Evolutionary conservation across 2,797 vertebrate genomes (phyloP).

Genomic region (Valencia hispanica): DNA sequence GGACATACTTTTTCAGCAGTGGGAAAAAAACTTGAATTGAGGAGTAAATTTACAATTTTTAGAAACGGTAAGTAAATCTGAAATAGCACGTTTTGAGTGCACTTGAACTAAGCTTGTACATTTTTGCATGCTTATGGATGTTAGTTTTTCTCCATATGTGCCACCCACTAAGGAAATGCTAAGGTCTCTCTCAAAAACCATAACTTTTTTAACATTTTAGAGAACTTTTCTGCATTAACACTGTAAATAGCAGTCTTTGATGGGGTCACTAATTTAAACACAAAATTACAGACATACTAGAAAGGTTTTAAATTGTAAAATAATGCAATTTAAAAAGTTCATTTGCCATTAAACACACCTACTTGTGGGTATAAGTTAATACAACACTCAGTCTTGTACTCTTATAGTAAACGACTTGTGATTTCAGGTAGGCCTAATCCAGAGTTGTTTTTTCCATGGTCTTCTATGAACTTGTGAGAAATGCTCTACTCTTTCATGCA

Average conservation of each 20-base stretch:
- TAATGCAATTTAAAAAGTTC: not conserved
- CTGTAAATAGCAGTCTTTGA: not conserved
- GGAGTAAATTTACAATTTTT: slow-evolving; percentile 26
- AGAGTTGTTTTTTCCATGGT: not conserved
- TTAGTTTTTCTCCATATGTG: not conserved
- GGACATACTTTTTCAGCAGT: slow-evolving; percentile 36
- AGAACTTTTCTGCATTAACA: not conserved
- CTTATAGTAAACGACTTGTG: not conserved
- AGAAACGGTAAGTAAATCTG: slow-evolving; percentile 68
- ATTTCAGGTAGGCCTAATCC: not conserved
- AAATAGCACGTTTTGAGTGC: slow-evolving; percentile 10
- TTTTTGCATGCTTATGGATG: slow-evolving; percentile 10
- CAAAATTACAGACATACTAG: not conserved
- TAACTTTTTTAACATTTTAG: not conserved
- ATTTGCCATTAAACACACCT: not conserved
- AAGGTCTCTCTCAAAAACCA: not conserved
- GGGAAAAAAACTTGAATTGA: slow-evolving; percentile 31
- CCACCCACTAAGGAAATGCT: not conserved
- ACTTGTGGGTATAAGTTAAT: not conserved
- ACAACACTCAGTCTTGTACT: not conserved
- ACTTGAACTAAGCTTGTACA: slow-evolving; percentile 12
- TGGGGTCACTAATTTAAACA: not conserved
- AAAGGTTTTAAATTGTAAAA: not conserved
- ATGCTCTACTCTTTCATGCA: not conserved
- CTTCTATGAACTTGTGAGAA: not conserved